Evolutionary conservation across 2,888 invertebrate genomes (phyloP), one percentile per base, ranked within the genome.

Genomic region (Tetragonula carbonaria): DNA sequence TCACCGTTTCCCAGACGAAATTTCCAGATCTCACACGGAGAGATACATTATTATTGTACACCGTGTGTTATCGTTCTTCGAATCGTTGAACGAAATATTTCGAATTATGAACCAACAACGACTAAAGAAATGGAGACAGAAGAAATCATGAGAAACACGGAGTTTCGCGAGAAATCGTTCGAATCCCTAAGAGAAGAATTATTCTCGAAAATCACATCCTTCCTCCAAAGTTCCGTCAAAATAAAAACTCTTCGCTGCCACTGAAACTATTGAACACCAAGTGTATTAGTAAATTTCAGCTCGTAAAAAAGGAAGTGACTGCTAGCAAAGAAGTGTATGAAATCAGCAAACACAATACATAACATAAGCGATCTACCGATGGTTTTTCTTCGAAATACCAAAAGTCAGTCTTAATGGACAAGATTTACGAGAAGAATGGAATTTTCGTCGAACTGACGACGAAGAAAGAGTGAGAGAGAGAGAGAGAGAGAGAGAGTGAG

Each of bases 381-480:
- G 45, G 45, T 8, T 2, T n/a, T 59, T n/a, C 28, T n/a, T 5
- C 0, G 11, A 66, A 21, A 38, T 63, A 18, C 14, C 2, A n/a
- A 66, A 45, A 66, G 21, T 66, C 13, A 21, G 38, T 65, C 28
- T 1, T n/a, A 38, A 65, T 5, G 38, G n/a, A 11, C 21, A 21
- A n/a, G 38, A 14, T 66, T 66, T 21, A 14, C n/a, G 21, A 14
- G 38, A 21, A 13, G 65, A 13, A n/a, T 28, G 38, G 53, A 53
- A 79, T 68, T 53, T 33, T 33, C 33, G 57, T 68, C 33, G 33
- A 70, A 78, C 70, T 80, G 79, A 28, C 55, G 50, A 62, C 74
- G 55, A 75, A 8, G 45, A 45, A 8, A 45, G 8, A 45, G 45
- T 11, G 45, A 45, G 45, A 45, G 33, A 33, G 28, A 28, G 28